A percentile compares a stretch with the other conserved stretches of the same genome.
phyloP scores from a whole-genome alignment of 1,140 invertebrate genomes.

The Nixonia krombeini region DNA sequence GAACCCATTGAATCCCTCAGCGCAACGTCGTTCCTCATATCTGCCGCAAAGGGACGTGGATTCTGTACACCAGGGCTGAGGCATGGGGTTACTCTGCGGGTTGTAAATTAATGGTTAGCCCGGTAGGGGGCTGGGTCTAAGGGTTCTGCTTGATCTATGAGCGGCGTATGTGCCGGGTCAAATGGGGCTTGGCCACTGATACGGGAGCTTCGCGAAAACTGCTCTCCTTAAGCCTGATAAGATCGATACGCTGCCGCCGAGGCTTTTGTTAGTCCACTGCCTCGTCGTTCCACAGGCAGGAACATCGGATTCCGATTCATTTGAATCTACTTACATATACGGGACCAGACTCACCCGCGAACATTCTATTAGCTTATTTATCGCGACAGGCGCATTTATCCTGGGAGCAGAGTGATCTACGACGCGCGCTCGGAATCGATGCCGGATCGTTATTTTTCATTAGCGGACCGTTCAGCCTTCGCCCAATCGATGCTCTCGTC shows the following conservation, averaged over 20 bases:
- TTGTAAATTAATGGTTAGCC: conserved; percentile 71
- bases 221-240: conserved; percentile 22
- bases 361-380: too few species aligned
- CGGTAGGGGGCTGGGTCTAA: conserved; percentile 57
- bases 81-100: conserved; percentile 65
- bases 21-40: conserved; percentile 66
- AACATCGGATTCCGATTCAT: conserved; percentile 1
- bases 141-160: conserved; percentile 67
- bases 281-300: neutral
- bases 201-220: conserved; percentile 48
- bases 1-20: conserved; percentile 59
- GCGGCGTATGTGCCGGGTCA: conserved; percentile 60
- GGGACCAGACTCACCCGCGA: too few species aligned
- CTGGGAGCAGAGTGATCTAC: neutral
- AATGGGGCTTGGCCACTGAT: conserved; percentile 53
- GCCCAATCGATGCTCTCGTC: too few species aligned
- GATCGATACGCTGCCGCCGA: conserved; percentile 21
- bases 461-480: too few species aligned
- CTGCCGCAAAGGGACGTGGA: conserved; percentile 65
- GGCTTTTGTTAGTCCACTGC: conserved; percentile 9
- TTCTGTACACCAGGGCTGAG: conserved; percentile 55
- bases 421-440: neutral
- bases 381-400: too few species aligned
- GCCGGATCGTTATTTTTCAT: neutral
- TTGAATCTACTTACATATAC: neutral